Conservation (phyloP, 2,113 vertebrate species). For the Psittacula cyanocephala region DNA sequence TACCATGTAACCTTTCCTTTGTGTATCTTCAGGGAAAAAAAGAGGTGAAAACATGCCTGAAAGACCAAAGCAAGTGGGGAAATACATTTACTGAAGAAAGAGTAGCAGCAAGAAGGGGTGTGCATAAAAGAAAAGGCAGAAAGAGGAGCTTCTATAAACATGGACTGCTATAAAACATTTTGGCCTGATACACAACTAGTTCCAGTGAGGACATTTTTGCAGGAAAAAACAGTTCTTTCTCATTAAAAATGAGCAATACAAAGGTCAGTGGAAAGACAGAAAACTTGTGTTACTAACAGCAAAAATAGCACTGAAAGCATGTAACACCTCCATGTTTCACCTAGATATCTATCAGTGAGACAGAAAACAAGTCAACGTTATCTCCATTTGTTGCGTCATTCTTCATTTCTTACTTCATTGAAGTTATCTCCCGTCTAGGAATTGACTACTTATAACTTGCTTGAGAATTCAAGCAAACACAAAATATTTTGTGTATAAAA, state of each 20-base stretch:
- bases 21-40: not conserved
- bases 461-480: not conserved
- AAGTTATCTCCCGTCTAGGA: slow-evolving; percentile 40
- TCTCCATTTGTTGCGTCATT: slow-evolving; percentile 49
- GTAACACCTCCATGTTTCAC: not conserved
- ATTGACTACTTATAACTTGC: not conserved
- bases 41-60: not conserved
- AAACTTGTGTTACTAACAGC: not conserved
- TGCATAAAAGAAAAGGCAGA: not conserved
- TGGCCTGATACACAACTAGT: not conserved
- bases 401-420: not conserved
- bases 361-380: not conserved
- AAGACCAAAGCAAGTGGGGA: not conserved
- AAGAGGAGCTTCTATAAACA: not conserved
- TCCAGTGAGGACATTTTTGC: not conserved
- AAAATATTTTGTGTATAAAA: not conserved
- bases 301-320: not conserved
- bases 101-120: not conserved
- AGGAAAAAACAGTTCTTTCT: not conserved
- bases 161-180: not conserved
- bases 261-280: not conserved
- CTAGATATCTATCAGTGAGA: not conserved
- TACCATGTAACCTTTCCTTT: not conserved
- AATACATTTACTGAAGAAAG: not conserved
- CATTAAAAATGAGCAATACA: not conserved